phyloP scores from a whole-genome alignment of 2,113 vertebrate species.

The Galeopterus variegatus region DNA sequence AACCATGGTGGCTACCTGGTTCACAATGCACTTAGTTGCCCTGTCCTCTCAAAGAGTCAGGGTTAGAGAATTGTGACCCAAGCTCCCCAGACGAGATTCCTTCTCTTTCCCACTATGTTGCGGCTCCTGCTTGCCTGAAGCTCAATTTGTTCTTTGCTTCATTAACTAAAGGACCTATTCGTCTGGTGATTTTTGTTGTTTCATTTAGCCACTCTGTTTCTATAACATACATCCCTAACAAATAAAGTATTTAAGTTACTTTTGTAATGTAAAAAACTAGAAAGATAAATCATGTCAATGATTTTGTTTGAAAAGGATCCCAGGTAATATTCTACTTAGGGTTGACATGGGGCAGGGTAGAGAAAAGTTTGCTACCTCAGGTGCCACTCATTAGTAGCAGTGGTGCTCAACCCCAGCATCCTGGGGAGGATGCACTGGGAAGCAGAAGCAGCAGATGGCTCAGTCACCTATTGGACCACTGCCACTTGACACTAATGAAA shows the following conservation, averaged over 20 bases:
- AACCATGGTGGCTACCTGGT: background rate
- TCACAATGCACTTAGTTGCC: background rate
- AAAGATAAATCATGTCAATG: background rate
- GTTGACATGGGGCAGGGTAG: background rate
- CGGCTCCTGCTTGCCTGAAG: background rate
- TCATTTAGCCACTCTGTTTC: slow-evolving; percentile 13
- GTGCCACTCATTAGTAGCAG: background rate
- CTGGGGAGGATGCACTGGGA: background rate
- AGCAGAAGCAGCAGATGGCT: background rate
- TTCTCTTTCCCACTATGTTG: background rate
- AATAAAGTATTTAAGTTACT: background rate
- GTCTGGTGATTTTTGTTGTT: slow-evolving; percentile 10
- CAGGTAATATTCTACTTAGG: slow-evolving; percentile 27
- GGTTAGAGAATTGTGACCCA: slow-evolving; percentile 10
- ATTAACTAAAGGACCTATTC: background rate
- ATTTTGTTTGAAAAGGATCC: slow-evolving; percentile 29
- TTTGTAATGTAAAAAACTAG: slow-evolving; percentile 36
- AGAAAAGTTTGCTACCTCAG: background rate
- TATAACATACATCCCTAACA: slow-evolving; percentile 7
- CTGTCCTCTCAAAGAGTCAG: background rate
- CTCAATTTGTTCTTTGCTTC: background rate
- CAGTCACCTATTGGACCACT: background rate
- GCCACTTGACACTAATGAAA: slow-evolving; percentile 17
- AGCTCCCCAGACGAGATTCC: background rate
- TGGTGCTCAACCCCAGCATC: background rate